Evolutionary conservation across 2,888 invertebrate species (phyloP), one percentile per base, ranked within the genome.

Genomic region (Maniola hyperantus): DNA sequence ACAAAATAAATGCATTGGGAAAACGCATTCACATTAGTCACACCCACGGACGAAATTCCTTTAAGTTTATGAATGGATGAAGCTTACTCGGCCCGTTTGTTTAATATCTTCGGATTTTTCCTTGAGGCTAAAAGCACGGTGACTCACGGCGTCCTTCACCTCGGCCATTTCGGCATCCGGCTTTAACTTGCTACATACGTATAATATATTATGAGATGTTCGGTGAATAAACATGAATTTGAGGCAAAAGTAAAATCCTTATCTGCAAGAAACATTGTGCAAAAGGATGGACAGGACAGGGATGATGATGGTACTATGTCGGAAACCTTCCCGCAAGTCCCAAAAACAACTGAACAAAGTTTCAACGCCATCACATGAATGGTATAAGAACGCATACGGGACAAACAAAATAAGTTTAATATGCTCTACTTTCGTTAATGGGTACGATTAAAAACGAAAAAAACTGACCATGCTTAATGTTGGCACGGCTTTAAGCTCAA

Each of bases 131-230:
- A 77, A 77, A 76, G 74, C 75, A 74, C 77, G 78, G 78, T 90
- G 89, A 90, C 79, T 90, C 90, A 91, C 79, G 73, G 73, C 84
- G 90, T 83, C 90, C 90, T 91, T 90, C 88, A 89, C 87, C 88
- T 85, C 83, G 73, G 76, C 80, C 77, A 76, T 78, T 79, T 79
- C 50, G 75, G 84, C 83, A 88, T 89, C 87, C 88, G 89, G 85
- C 81, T 88, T 84, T 81, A 82, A 79, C 82, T 82, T 42, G 54
- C 44, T 64, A 34, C 18, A n/a, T n/a, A 33, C 15, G 8, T 34
- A 8, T 6, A 6, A 11, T 51, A 13, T 13, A 26, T 6, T 51
- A 51, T 26, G 50, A 50, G 5, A 50, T 50, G 20, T 51, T 51
- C 11, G 13, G 13, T 51, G 20, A 51, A 51, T 26, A 26, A 50